These are phyloP conservation scores for Pseudomugil tenellus DNA, from an alignment of 2,797 vertebrate genomes.

Conservation along the genomic window DNA sequence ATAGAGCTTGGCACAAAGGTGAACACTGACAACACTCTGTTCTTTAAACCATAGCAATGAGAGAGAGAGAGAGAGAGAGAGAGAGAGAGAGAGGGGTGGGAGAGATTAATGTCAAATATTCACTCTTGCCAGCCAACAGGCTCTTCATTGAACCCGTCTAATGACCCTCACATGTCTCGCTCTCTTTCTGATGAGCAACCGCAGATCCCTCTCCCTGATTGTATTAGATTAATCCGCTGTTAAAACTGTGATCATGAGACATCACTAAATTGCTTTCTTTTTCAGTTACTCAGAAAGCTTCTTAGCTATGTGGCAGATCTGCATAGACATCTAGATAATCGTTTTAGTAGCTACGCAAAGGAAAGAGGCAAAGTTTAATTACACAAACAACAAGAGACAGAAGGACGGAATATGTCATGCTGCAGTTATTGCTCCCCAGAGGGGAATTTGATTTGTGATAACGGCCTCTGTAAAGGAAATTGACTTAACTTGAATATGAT, in stretches of 20 bases:
- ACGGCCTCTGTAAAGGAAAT: not conserved
- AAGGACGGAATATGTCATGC: not conserved
- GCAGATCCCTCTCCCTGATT: constrained; percentile 51
- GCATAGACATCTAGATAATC: constrained; percentile 23
- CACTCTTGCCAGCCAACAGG: constrained; percentile 41
- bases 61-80: not conserved
- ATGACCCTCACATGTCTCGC: constrained; percentile 75
- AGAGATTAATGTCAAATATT: constrained; percentile 34
- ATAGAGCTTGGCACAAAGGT: constrained; percentile 26
- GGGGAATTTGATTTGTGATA: constrained; percentile 1
- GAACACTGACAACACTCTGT: constrained; percentile 44
- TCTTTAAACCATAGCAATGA: constrained; percentile 30
- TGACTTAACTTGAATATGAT: constrained; percentile 2
- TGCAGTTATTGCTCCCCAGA: not conserved
- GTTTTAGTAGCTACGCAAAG: constrained; percentile 7
- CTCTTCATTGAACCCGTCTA: constrained; percentile 52
- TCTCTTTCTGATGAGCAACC: constrained; percentile 54
- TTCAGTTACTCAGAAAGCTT: constrained; percentile 41
- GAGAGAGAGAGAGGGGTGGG: too few relatives aligned
- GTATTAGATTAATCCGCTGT: constrained; percentile 58
- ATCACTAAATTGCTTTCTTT: constrained; percentile 51
- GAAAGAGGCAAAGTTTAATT: not conserved
- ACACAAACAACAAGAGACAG: not conserved
- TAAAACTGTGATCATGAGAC: constrained; percentile 69
- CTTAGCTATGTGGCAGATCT: constrained; percentile 25